A percentile compares a stretch with the other conserved stretches of the same genome.
Conservation (phyloP, 2,888 invertebrate species). For the Agrochola macilenta region DNA sequence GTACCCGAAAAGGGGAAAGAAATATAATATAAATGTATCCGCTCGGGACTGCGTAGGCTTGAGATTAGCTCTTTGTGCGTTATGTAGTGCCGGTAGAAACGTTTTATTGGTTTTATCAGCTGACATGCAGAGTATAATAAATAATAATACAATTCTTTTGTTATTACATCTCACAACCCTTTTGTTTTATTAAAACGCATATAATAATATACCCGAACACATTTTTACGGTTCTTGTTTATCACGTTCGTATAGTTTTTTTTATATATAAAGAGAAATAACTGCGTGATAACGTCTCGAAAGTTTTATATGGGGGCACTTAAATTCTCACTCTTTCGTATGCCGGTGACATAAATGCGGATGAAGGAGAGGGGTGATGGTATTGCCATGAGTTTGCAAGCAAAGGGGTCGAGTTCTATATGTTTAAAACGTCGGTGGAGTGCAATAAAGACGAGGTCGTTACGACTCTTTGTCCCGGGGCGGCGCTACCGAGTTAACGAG, state of each 20-base stretch:
- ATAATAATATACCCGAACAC: slow-evolving; percentile 25
- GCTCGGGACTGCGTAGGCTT: slow-evolving; percentile 81
- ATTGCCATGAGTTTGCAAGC: slow-evolving; percentile 72
- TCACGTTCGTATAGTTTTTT: slow-evolving; percentile 39
- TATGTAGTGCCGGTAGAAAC: slow-evolving; percentile 53
- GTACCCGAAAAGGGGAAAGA: slow-evolving; percentile 87
- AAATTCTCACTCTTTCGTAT: slow-evolving; percentile 69
- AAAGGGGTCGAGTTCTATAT: slow-evolving; percentile 77
- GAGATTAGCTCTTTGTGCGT: slow-evolving; percentile 71
- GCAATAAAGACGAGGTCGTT: slow-evolving; percentile 74
- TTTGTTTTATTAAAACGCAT: slow-evolving; percentile 52
- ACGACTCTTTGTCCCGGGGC: slow-evolving; percentile 76
- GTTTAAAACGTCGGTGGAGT: slow-evolving; percentile 79
- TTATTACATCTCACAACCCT: slow-evolving; percentile 51
- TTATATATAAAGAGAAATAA: slow-evolving; percentile 55
- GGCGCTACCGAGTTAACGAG: slow-evolving; percentile 72
- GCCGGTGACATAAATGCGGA: slow-evolving; percentile 60
- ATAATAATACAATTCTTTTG: slow-evolving; percentile 56
- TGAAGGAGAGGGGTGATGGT: slow-evolving; percentile 69
- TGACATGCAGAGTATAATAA: slow-evolving; percentile 29
- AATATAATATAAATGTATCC: slow-evolving; percentile 86
- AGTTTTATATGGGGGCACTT: slow-evolving; percentile 66
- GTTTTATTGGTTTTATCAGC: slow-evolving; percentile 58
- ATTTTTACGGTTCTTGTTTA: slow-evolving; percentile 54
- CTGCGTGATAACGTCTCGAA: slow-evolving; percentile 70